Evolutionary conservation across 1,140 invertebrate species (phyloP).

Genomic region (Tetragnatha versicolor): DNA sequence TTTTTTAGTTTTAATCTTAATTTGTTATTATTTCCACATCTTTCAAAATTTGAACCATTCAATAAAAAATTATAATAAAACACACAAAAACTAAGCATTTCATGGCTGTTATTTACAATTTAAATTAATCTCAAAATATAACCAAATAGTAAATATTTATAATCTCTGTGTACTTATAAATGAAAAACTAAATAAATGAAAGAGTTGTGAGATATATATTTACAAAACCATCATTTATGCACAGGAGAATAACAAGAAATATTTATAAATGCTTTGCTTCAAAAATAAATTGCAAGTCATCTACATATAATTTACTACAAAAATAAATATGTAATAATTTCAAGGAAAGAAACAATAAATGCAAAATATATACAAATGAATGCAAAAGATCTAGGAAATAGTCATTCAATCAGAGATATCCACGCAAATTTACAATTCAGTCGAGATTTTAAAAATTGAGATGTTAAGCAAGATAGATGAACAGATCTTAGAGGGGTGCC

Average conservation of each 20-base stretch:
- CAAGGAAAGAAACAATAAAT: conserved; percentile 5
- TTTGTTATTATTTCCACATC: too few species aligned
- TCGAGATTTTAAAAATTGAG: too few species aligned
- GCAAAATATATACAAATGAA: conserved; percentile 53
- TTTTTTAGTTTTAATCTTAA: too few species aligned
- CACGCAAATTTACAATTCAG: too few species aligned
- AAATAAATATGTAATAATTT: conserved; percentile 40
- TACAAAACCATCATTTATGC: neutral
- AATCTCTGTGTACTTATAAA: neutral
- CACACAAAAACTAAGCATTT: too few species aligned
- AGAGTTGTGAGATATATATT: conserved; percentile 6
- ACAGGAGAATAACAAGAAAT: conserved; percentile 8
- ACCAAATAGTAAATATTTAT: neutral
- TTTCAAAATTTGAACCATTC: too few species aligned
- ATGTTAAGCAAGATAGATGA: too few species aligned
- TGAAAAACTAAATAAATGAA: neutral
- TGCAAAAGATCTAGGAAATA: conserved; percentile 6
- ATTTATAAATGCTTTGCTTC: conserved; percentile 22
- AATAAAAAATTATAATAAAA: too few species aligned
- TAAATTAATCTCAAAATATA: neutral
- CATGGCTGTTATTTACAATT: too few species aligned
- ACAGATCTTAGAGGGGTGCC: too few species aligned
- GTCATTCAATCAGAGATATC: neutral
- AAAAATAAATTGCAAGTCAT: conserved; percentile 25
- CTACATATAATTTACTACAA: conserved; percentile 52